Percentiles rank a stretch among this genome's conserved stretches.
These are phyloP conservation scores for Pomatorhinus ruficollis DNA, from an alignment of 2,113 vertebrate genomes.

Conservation along the genomic window DNA sequence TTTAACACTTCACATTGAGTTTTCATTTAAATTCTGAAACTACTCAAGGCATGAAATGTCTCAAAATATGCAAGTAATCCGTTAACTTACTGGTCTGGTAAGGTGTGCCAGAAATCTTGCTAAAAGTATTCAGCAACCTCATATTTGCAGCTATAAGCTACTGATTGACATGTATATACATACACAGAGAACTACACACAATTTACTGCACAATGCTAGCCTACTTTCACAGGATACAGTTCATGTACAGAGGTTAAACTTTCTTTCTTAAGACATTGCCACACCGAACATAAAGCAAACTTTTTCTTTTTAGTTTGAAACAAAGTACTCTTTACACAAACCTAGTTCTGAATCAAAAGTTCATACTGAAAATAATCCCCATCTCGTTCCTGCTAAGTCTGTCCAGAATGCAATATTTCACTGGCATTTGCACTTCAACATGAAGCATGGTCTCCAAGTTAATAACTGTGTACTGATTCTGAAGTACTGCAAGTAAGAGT, in stretches of 20 bases:
- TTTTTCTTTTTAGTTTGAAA: not conserved
- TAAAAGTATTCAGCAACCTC: not conserved
- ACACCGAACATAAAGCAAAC: not conserved
- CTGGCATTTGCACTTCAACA: slow-evolving; percentile 31
- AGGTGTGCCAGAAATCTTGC: not conserved
- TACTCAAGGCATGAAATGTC: not conserved
- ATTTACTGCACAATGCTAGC: not conserved
- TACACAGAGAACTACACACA: not conserved
- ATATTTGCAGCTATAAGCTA: not conserved
- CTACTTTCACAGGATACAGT: not conserved
- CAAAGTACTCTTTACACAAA: not conserved
- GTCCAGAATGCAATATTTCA: not conserved
- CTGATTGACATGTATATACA: not conserved
- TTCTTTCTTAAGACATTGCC: not conserved
- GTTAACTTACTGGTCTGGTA: not conserved
- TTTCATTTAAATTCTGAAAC: slow-evolving; percentile 10
- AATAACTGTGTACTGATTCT: not conserved
- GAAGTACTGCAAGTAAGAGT: not conserved
- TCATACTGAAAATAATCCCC: not conserved
- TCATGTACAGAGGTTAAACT: not conserved
- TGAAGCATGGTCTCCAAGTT: slow-evolving; percentile 34
- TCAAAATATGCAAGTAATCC: not conserved
- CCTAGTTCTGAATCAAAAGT: slow-evolving; percentile 2
- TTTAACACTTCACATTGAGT: not conserved
- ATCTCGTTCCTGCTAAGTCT: not conserved